Evolutionary conservation across 2,888 invertebrate species (phyloP), one percentile per base, ranked within the genome.

Genomic region (Netelia virgata): DNA sequence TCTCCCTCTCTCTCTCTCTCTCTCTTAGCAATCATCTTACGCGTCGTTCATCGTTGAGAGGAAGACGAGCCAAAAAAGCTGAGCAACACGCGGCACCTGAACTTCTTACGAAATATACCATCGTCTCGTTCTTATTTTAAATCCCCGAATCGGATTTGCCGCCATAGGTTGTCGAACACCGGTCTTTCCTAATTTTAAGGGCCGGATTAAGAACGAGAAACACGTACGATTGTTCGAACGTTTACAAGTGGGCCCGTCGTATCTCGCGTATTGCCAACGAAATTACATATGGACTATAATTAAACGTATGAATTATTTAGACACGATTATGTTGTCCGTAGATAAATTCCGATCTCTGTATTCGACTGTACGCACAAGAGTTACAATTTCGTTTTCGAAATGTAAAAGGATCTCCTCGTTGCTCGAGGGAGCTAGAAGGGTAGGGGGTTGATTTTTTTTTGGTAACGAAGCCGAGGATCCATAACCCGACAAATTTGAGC

Each of bases 141-240:
- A 69, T 57, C 36, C 28, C 1, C 36, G 41, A 57, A 84, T 81
- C 81, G 63, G 64, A 73, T 77, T 72, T 83, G 41, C 53, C 18
- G 14, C 8, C 36, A 0, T 23, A 23, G 36, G 8, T 36, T 18
- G 53, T 75, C 61, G 10, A 53, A 28, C 20, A 47, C 11, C 0
- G 47, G 47, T 47, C 3, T 14, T 14, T 47, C 47, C 47, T 47
- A 47, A 47, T 47, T 14, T 10, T 2, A 47, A 14, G 11, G 47
- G 47, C 14, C 0, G 47, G 47, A 47, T 47, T 47, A 47, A 47
- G 14, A 47, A 1, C 47, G 47, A 47, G 11, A 47, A 47, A 1
- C 3, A 2, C 14, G 3, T 47, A 3, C 10, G 47, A 47, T 47
- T 10, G 14, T 2, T 47, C 10, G 14, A 47, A 47, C 14, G 47